Conservation (phyloP, 2,113 vertebrate species). For the Sarotherodon lohbergeri region DNA sequence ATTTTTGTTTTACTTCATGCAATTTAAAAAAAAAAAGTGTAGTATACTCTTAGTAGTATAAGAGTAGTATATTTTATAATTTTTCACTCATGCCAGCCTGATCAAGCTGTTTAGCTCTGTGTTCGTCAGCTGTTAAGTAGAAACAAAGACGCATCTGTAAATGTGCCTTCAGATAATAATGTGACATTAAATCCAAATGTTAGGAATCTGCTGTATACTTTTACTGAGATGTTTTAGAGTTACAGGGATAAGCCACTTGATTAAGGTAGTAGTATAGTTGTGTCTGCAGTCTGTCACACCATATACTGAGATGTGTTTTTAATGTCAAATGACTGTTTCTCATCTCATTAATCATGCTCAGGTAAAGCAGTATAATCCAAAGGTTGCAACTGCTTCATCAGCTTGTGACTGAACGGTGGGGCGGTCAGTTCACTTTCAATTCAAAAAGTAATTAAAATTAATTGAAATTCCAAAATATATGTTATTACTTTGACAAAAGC, state of each 20-base stretch:
- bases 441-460: neutral
- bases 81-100: neutral
- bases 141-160: neutral
- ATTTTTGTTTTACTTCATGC: neutral
- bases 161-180: conserved; percentile 14
- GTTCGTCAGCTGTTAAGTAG: neutral
- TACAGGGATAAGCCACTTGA: conserved; percentile 29
- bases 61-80: neutral
- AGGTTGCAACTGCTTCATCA: neutral
- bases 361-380: neutral
- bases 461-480: neutral
- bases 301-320: neutral
- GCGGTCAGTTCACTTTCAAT: neutral
- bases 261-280: neutral
- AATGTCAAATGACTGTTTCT: neutral
- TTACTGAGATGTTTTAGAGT: neutral
- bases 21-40: neutral
- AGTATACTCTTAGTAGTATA: neutral
- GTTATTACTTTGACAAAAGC: neutral
- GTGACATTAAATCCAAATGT: neutral
- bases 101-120: neutral
- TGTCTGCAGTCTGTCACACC: neutral
- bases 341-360: neutral
- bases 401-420: neutral
- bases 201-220: neutral